Evolutionary conservation across 2,113 vertebrate genomes (phyloP).

Genomic region (Xyrauchen texanus): DNA sequence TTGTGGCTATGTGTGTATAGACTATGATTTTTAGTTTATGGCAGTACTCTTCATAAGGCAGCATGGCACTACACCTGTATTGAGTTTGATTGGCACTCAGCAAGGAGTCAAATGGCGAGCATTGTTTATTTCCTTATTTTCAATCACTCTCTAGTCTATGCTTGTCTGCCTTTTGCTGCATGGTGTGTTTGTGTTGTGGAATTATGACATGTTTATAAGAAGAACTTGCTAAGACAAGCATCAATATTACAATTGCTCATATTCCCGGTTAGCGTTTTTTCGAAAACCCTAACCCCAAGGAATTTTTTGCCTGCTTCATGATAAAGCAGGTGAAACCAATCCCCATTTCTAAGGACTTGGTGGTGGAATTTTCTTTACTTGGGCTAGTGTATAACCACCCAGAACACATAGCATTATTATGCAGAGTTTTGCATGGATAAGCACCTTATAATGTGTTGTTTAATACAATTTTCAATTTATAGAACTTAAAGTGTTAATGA

Average conservation of each 20-base stretch:
- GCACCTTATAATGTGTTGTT: too few species aligned
- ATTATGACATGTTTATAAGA: not conserved
- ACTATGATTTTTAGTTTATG: not conserved
- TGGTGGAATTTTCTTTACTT: too few species aligned
- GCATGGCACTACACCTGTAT: slow-evolving; percentile 43
- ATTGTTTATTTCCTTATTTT: not conserved
- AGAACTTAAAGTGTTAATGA: not conserved
- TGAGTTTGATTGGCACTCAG: not conserved
- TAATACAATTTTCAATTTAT: not conserved
- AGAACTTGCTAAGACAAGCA: not conserved
- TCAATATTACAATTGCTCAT: not conserved
- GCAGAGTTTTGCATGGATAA: too few species aligned
- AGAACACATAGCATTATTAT: too few species aligned
- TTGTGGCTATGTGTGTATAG: slow-evolving; percentile 4
- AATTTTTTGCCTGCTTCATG: not conserved
- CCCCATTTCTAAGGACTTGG: too few species aligned
- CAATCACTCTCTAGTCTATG: not conserved
- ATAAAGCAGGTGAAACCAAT: too few species aligned
- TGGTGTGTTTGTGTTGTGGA: not conserved
- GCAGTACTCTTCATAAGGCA: slow-evolving; percentile 18
- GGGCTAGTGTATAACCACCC: too few species aligned
- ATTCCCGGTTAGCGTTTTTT: not conserved
- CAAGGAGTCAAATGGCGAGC: not conserved
- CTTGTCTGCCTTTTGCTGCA: not conserved
- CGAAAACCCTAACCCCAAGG: too few species aligned